Base-by-base conservation (phyloP, 2,888 invertebrate species). In the Ennomos erosarius region DNA sequence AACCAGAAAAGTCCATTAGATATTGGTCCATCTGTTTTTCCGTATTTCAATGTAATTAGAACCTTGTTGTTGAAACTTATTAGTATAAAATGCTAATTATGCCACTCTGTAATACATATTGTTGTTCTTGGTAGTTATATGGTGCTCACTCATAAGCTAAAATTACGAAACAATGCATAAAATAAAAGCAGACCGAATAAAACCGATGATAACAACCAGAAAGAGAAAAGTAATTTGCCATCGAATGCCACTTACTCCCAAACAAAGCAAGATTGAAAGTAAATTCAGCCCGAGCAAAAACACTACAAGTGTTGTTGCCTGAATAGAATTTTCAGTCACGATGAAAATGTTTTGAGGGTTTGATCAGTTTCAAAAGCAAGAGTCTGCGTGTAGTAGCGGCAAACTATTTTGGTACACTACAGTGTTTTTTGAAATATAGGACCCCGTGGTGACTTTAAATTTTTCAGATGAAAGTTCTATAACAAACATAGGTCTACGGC, bases 1-100 rank as follows among this genome's bases (percentile, higher is more conserved):
- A 64, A 76, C 83, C 82, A 84, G 75, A 78, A 79, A 84, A 79
- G 71, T 69, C 79, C 83, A 85, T 86, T 87, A 83, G 74, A 62
- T 68, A 54, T n/a, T 64, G 62, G 52, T 55, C 53, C 49, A 59
- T 58, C 54, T 70, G 57, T 65, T 26, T 53, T 44, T 64, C 72
- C 69, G 68, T 68, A 69, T 70, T 26, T 34, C 13, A 37, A 34
- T 49, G 10, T 33, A 8, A 34, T 48, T 34, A 36, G 39, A 12
- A 13, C 33, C 11, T 11, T 35, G 4, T 26, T 38, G 37, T 37
- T 44, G 10, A 10, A 10, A 16, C 1, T 2, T 11, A 12, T 16
- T 43, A 26, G 43, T 48, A 16, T 8, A 16, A 16, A 16, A 13
- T 42, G 16, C 26, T 5, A 26, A 5, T 26, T 5, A 26, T 4